Evolutionary conservation across 2,888 invertebrate genomes (phyloP), one percentile per base, ranked within the genome.

Genomic region (Sicus ferrugineus): DNA sequence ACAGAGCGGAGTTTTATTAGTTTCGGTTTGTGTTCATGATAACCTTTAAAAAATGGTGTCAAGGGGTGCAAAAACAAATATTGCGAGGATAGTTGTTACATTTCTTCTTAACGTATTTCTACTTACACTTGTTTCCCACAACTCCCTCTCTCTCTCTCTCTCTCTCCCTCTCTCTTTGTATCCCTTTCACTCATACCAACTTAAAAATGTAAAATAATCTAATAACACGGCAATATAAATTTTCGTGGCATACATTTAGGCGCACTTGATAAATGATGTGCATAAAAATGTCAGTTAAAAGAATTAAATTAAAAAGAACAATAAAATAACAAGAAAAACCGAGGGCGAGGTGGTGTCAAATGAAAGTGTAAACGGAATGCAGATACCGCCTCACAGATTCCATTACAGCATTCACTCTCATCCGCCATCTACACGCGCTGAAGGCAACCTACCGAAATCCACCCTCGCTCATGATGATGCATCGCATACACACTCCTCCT

Each of bases 171-270:
- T 56, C 6, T 31, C 30, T 58, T 11, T 21, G 6, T 21, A 3
- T 21, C 9, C 34, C 34, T 30, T 61, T 26, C 11, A n/a, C 21
- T n/a, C n/a, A n/a, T n/a, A n/a, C n/a, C n/a, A n/a, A n/a, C n/a
- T n/a, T n/a, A 50, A 64, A 65, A 38, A 19, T 54, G 19, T 64
- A 42, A 52, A 66, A 66, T 56, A 66, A 66, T 66, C 56, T 56
- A 66, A 56, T 38, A 66, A 66, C 56, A 42, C n/a, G 42, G 28
- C 31, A 21, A 26, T 38, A 66, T 66, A 66, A 66, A 66, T 66
- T 56, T 56, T 7, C 19, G 66, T 16, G n/a, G 56, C 66, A 66
- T 56, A 66, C 65, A n/a, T 65, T 65, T 52, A 52, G 38, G 54
- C 66, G 42, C 56, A 38, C 14, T 50, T 31, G 7, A 50, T 30